Evolutionary conservation across 2,113 vertebrate species (phyloP).

Genomic region (Mus pahari): DNA sequence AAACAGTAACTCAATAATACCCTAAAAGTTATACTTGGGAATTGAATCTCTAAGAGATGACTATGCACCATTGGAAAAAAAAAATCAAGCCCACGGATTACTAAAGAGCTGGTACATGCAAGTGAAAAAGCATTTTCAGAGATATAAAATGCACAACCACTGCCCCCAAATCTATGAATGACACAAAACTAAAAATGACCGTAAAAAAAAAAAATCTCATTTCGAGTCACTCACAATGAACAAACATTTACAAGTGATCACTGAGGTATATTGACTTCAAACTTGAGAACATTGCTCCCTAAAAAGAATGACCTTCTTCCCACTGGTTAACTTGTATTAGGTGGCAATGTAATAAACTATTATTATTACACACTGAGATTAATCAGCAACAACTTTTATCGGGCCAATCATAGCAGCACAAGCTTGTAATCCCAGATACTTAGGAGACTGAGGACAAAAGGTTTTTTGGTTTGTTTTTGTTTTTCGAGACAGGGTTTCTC

Average conservation of each 20-base stretch:
- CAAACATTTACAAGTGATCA: neutral
- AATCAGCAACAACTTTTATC: neutral
- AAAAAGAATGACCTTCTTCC: conserved; percentile 33
- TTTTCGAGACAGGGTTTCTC: too few relatives aligned
- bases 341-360: neutral
- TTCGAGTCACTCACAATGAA: conserved; percentile 29
- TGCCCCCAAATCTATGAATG: neutral
- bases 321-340: neutral
- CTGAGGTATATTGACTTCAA: neutral
- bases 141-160: neutral
- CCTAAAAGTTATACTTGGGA: neutral
- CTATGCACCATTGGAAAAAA: neutral
- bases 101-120: neutral
- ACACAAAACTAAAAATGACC: neutral
- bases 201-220: conserved; percentile 11
- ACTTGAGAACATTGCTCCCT: neutral
- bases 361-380: neutral
- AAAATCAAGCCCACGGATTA: neutral
- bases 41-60: neutral
- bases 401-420: neutral
- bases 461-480: neutral
- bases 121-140: conserved; percentile 33
- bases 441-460: neutral
- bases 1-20: conserved; percentile 15
- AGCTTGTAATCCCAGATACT: neutral